Evolutionary conservation across 1,140 invertebrate species (phyloP), one percentile per base, ranked within the genome.

Genomic region (Lepidurus couesii): DNA sequence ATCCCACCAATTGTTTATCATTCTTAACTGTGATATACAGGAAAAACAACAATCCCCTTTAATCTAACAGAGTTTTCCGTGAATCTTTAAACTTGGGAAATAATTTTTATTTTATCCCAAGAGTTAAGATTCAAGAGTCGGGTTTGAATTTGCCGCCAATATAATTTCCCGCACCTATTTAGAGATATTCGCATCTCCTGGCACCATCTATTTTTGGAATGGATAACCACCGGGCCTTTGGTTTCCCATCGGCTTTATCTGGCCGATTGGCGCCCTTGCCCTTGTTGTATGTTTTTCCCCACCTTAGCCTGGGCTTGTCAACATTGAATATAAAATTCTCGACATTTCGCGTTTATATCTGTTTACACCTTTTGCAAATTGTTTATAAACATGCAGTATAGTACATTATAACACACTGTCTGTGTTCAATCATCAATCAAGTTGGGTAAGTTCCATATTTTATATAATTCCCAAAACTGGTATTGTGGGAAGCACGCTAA

Each of bases 11-110:
- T 65, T 65, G 53, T 65, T 65, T 65, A 65, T 65, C 53, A 65
- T 65, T 65, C 53, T 65, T 65, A 65, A 65, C 53, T 65, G 53
- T 65, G 53, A 65, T 65, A 65, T 65, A 65, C 53, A 16, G 53
- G 53, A 65, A 65, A 65, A 65, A 65, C 53, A 65, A 65, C 53
- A 65, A 65, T 65, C 53, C 53, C 53, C 53, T 65, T 65, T 65
- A 65, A 65, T 21, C 21, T 65, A 34, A 34, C 13, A 7, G 47
- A 6, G 6, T 9, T 65, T 65, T 65, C 53, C 34, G 34, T 34
- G 34, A 34, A 34, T 34, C 34, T 34, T 34, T 4, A 34, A 34
- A 34, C 34, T 34, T 34, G 34, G 34, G 3, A 4, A 2, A 1
- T 34, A 34, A 4, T 4, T 34, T n/a, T 34, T 34, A 34, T 34